Evolutionary conservation across 37 sponge, comb jelly and placozoan genomes (phyloP), one percentile per base, ranked within the genome.

Genomic region (Geodia barretti): DNA sequence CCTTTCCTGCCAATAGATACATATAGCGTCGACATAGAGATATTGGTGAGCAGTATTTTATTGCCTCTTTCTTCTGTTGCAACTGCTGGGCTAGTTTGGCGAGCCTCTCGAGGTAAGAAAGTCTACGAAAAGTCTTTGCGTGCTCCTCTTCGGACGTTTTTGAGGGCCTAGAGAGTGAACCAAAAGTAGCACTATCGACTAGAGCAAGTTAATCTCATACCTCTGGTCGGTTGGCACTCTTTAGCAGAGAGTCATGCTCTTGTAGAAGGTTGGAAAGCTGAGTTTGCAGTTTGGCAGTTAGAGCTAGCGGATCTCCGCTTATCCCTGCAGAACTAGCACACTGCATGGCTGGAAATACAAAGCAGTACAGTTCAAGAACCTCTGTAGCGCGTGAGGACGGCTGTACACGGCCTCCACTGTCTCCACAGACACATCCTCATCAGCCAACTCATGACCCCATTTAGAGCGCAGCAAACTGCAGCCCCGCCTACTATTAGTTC

Each of bases 101-200:
- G 2, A 85, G 65, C 11, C 78, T 70, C 38, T 85, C 79, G 64
- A 85, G 43, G 25, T 37, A 25, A 34, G 79, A 39, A 19, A 85
- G 65, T 17, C 17, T 20, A 8, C 60, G 63, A 59, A 34, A 74
- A 9, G 75, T n/a, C 5, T 1, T 81, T 23, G 25, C n/a, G 40
- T 39, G 78, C 2, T 77, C 78, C 78, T 35, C 66, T 4, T 77
- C 66, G 34, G 30, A n/a, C n/a, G n/a, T n/a, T n/a, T n/a, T n/a
- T n/a, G n/a, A n/a, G n/a, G n/a, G n/a, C n/a, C n/a, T n/a, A n/a
- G n/a, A n/a, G n/a, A n/a, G n/a, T n/a, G 30, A 65, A 29, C 24
- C 31, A 29, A 65, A 7, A 47, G 54, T 47, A 47, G 14, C n/a
- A 47, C 14, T 47, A 47, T 17, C 54, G 7, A 47, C 54, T 47